phyloP scores from a whole-genome alignment of 2,113 vertebrate genomes.

The Ceratotherium simum region DNA sequence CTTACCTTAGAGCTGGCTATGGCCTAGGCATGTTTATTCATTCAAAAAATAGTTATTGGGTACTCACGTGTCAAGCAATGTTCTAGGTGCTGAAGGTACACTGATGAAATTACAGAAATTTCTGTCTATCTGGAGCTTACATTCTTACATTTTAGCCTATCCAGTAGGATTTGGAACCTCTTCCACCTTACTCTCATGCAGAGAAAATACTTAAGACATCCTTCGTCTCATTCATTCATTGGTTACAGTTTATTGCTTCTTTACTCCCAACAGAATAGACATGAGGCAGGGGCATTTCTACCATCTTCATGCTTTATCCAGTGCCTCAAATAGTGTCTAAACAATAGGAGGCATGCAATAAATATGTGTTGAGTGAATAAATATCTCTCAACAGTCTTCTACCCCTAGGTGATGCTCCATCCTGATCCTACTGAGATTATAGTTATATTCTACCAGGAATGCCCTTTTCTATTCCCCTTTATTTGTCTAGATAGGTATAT shows the following conservation, averaged over 20 bases:
- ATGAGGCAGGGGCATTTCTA: neutral
- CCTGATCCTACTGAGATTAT: neutral
- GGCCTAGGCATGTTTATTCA: neutral
- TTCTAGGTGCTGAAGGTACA: neutral
- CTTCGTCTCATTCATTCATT: neutral
- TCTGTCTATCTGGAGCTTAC: neutral
- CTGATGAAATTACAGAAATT: neutral
- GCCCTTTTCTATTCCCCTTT: neutral
- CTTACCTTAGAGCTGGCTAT: neutral
- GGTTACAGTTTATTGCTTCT: neutral
- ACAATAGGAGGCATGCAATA: neutral
- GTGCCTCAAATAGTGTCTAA: neutral
- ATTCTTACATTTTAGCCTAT: neutral
- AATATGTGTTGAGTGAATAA: neutral
- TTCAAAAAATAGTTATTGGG: neutral
- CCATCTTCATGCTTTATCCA: neutral
- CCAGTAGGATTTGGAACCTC: neutral
- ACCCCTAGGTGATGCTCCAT: neutral
- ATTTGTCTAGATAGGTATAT: neutral
- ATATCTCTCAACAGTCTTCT: neutral
- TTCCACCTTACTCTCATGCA: neutral
- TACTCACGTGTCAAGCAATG: neutral
- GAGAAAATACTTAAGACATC: neutral
- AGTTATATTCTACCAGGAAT: neutral
- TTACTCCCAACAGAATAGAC: rapidly evolving